phyloP scores from a whole-genome alignment of 2,113 vertebrate genomes.

The Emydura subglobosa region DNA sequence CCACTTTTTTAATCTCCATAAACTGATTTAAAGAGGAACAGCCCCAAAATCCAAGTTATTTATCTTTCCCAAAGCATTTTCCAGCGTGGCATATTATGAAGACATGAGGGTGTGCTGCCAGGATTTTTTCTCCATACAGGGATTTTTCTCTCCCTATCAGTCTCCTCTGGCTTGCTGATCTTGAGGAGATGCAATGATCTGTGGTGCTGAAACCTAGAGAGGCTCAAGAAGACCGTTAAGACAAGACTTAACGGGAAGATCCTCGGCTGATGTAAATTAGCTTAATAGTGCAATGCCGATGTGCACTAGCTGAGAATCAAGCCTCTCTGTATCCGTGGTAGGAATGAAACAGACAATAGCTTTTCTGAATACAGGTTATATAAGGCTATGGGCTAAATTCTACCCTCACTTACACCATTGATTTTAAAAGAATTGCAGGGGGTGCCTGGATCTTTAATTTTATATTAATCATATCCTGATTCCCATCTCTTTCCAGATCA shows the following conservation, averaged over 20 bases:
- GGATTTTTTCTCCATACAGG: not conserved
- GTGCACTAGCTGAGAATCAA: fast-evolving
- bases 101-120: fast-evolving
- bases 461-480: fast-evolving
- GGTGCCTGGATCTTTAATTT: fast-evolving
- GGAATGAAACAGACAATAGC: fast-evolving
- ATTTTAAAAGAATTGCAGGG: fast-evolving
- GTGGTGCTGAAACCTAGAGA: not conserved
- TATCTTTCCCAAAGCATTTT: not conserved
- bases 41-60: not conserved
- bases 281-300: not conserved
- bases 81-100: not conserved
- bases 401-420: fast-evolving
- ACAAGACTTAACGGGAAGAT: not conserved
- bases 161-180: not conserved
- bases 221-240: not conserved
- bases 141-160: fast-evolving
- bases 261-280: fast-evolving
- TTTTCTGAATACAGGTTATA: not conserved
- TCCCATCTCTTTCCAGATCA: fast-evolving
- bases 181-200: too few species aligned
- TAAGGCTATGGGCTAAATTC: not conserved
- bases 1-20: not conserved
- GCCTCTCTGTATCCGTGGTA: fast-evolving
- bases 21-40: not conserved